These are phyloP conservation scores for Coryphaenoides rupestris DNA, from an alignment of 2,113 vertebrate species.

Conservation along the genomic window DNA sequence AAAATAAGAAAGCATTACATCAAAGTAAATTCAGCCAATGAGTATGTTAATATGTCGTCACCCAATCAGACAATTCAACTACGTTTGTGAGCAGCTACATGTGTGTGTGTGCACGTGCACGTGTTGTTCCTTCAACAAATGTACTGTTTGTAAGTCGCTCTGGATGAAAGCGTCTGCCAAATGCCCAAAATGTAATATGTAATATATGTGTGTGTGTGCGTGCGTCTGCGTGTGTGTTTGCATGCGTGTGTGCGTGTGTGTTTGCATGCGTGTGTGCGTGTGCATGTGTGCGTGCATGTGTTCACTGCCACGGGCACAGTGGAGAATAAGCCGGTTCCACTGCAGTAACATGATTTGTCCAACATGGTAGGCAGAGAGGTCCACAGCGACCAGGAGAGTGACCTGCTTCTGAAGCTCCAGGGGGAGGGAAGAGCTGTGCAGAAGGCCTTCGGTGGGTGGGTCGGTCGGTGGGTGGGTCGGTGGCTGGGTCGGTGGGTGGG, in stretches of 20 bases:
- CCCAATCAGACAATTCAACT: too few species aligned
- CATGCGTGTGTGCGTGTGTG: slow-evolving; percentile 2
- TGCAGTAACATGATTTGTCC: slow-evolving; percentile 36
- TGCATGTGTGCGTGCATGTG: neutral
- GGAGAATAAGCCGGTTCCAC: slow-evolving; percentile 8
- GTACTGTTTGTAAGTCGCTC: too few species aligned
- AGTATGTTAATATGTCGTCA: too few species aligned
- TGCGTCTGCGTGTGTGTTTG: too few species aligned
- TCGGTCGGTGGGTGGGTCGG: neutral
- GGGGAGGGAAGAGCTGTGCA: slow-evolving; percentile 2
- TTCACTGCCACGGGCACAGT: neutral
- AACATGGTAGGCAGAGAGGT: slow-evolving; percentile 6
- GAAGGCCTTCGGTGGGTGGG: neutral
- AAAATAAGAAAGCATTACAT: too few species aligned
- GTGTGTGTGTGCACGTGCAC: neutral
- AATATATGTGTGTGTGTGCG: neutral
- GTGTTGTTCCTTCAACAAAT: too few species aligned
- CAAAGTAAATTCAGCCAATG: too few species aligned
- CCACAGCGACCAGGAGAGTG: slow-evolving; percentile 17
- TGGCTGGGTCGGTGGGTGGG: neutral
- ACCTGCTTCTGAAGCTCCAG: slow-evolving; percentile 11
- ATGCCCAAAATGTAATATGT: too few species aligned
- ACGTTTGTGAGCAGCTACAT: neutral
- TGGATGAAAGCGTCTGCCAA: too few species aligned
- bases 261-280: neutral